These are phyloP conservation scores for Oryzias sinensis DNA, from an alignment of 2,797 vertebrate species.

Conservation along the genomic window DNA sequence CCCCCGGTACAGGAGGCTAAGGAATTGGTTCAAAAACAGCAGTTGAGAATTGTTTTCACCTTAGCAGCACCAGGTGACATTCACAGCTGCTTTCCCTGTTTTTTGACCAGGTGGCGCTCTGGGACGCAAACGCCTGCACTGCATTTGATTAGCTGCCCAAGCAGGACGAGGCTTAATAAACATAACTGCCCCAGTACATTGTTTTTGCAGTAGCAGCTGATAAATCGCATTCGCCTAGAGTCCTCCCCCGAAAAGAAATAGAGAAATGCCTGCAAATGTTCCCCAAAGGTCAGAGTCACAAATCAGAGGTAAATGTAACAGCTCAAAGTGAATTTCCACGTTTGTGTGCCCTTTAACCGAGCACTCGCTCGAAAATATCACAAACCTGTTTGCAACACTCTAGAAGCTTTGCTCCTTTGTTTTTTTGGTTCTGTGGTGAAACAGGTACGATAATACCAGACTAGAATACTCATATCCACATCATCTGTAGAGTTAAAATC, in stretches of 20 bases:
- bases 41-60: no score
- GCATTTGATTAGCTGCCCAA: conserved; percentile 36
- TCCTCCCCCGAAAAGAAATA: background rate
- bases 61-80: no score
- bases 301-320: conserved; percentile 19
- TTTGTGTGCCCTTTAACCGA: conserved; percentile 23
- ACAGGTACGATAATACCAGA: no score
- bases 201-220: conserved; percentile 12
- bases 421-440: background rate
- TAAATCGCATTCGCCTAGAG: conserved; percentile 34
- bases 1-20: no score
- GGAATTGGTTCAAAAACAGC: no score
- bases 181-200: conserved; percentile 15
- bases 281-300: conserved; percentile 28
- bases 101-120: conserved; percentile 12
- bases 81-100: background rate
- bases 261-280: conserved; percentile 18
- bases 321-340: conserved; percentile 4
- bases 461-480: no score
- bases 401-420: background rate
- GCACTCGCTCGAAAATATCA: background rate
- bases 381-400: background rate
- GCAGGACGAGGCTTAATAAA: conserved; percentile 20
- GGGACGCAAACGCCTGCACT: conserved; percentile 6
- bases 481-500: no score